Percentiles rank a stretch among this genome's conserved stretches.
phyloP scores from a whole-genome alignment of 2,888 invertebrate genomes.

The Pachydiplax longipennis region DNA sequence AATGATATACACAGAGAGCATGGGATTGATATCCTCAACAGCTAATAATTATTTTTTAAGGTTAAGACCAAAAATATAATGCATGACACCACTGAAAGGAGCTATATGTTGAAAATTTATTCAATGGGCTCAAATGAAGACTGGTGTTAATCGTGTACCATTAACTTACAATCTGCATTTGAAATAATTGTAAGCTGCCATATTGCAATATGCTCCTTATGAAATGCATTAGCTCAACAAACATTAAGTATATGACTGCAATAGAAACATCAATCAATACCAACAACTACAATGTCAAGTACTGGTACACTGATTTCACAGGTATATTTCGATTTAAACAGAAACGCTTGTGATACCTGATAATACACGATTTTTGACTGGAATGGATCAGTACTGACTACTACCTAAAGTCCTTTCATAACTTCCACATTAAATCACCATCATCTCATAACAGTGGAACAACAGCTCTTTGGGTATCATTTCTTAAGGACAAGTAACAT shows the following conservation, averaged over 20 bases:
- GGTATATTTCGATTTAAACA: background rate
- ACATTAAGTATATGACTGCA: background rate
- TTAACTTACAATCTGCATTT: background rate
- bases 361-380: background rate
- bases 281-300: background rate
- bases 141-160: background rate
- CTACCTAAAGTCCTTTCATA: background rate
- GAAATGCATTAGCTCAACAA: background rate
- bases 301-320: background rate
- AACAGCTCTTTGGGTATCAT: background rate
- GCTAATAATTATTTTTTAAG: no score
- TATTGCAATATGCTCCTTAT: background rate
- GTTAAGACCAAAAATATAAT: no score
- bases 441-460: background rate
- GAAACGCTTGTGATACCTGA: background rate
- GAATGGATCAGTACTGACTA: background rate
- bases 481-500: background rate
- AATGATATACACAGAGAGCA: background rate
- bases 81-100: no score
- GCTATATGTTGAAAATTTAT: background rate
- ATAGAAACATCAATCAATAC: background rate
- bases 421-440: background rate
- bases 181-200: background rate
- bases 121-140: no score
- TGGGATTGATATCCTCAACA: background rate